Conservation (phyloP, 2,888 invertebrate species). For the Buathra laborator region DNA sequence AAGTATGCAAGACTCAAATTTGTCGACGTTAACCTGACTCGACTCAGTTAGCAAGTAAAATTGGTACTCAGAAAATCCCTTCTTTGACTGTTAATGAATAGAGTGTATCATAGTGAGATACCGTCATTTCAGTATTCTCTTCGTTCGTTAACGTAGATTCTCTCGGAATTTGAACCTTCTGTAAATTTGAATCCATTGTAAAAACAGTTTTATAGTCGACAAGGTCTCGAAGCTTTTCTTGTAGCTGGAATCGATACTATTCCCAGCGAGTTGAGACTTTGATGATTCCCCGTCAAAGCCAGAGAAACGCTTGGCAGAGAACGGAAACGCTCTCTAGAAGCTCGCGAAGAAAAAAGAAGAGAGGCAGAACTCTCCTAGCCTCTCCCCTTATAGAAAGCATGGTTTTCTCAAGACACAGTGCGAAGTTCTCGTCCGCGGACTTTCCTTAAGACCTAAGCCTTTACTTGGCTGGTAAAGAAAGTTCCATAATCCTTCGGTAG, state of each 20-base stretch:
- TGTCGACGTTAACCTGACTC: too few species aligned
- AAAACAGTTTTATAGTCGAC: constrained; percentile 1
- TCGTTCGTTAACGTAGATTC: too few species aligned
- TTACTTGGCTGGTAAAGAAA: constrained; percentile 75
- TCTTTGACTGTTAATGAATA: too few species aligned
- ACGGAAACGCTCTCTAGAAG: constrained; percentile 3
- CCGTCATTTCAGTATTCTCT: too few species aligned
- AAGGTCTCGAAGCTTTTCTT: neutral
- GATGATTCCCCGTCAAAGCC: constrained; percentile 62
- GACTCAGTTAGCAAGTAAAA: too few species aligned
- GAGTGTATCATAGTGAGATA: too few species aligned
- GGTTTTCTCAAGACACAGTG: constrained; percentile 40
- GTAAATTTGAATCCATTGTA: neutral
- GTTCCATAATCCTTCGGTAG: constrained; percentile 77
- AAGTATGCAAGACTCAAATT: too few species aligned
- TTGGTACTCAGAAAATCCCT: too few species aligned
- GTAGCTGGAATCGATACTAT: constrained; percentile 30
- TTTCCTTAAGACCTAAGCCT: constrained; percentile 73
- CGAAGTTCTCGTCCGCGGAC: constrained; percentile 61
- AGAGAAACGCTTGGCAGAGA: constrained; percentile 23
- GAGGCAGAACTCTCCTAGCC: neutral
- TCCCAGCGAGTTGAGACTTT: constrained; percentile 25
- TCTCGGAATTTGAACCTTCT: too few species aligned
- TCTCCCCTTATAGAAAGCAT: neutral
- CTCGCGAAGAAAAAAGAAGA: neutral